phyloP scores from a whole-genome alignment of 2,888 invertebrate species.

The Trichopria drosophilae region DNA sequence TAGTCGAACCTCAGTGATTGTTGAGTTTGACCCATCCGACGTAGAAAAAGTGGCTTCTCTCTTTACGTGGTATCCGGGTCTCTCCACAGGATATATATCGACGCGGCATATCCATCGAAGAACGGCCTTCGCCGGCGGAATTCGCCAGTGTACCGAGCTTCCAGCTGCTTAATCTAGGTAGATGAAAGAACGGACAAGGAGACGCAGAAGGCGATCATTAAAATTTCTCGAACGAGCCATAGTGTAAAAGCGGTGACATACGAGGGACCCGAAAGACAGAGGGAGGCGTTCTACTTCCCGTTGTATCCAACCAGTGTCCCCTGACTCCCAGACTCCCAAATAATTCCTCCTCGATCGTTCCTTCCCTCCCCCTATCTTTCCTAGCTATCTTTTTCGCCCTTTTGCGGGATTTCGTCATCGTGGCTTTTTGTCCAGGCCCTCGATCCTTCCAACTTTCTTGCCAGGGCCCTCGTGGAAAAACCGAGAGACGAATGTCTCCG shows the following conservation, averaged over 20 bases:
- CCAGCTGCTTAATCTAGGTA: constrained; percentile 49
- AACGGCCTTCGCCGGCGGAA: constrained; percentile 42
- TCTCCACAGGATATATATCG: too few species aligned
- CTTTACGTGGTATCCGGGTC: too few species aligned
- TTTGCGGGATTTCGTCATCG: constrained; percentile 23
- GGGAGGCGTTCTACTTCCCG: constrained; percentile 44
- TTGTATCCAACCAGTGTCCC: constrained; percentile 36
- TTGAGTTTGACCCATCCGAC: too few species aligned
- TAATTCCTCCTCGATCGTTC: constrained; percentile 26
- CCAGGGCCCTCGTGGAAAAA: too few species aligned
- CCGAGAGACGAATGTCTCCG: too few species aligned
- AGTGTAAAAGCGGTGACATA: constrained; percentile 41
- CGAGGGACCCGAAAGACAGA: constrained; percentile 40
- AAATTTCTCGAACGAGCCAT: constrained; percentile 44
- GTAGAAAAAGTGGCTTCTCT: too few species aligned
- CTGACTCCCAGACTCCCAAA: constrained; percentile 17
- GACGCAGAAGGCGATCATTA: constrained; percentile 47
- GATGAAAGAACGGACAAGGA: constrained; percentile 38
- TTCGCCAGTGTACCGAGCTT: constrained; percentile 42
- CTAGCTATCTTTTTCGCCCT: constrained; percentile 14
- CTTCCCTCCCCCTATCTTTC: constrained; percentile 22
- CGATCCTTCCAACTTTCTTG: constrained; percentile 1
- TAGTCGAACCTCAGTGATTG: constrained; percentile 9
- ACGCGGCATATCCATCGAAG: constrained; percentile 38
- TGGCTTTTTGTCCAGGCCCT: constrained; percentile 4